phyloP scores from a whole-genome alignment of 2,113 vertebrate genomes.

The Copsychus sechellarum region DNA sequence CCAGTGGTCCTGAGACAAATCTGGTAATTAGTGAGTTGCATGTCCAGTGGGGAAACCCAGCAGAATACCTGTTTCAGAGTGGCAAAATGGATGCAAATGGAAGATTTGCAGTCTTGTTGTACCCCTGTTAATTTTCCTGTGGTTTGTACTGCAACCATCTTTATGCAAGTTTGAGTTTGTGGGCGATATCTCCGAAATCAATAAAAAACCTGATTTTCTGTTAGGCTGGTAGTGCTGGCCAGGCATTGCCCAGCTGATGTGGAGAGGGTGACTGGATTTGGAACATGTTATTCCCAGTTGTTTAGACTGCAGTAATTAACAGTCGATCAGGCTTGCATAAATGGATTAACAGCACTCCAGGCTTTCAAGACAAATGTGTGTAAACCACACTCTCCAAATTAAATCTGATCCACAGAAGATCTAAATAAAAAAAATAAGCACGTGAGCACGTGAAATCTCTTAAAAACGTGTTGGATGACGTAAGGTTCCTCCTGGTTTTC shows the following conservation, averaged over 20 bases:
- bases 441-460: neutral
- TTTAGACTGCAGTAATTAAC: neutral
- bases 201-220: neutral
- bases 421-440: neutral
- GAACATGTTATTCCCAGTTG: neutral
- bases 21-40: slow-evolving; percentile 20
- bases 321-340: neutral
- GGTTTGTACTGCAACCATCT: neutral
- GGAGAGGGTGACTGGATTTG: neutral
- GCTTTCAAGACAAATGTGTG: neutral
- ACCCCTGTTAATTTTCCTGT: neutral
- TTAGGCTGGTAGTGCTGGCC: neutral
- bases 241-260: neutral
- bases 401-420: neutral
- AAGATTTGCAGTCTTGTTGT: neutral
- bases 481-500: neutral
- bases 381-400: neutral
- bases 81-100: neutral
- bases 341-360: neutral
- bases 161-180: neutral
- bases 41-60: slow-evolving; percentile 14
- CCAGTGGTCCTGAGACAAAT: slow-evolving; percentile 49
- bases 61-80: slow-evolving; percentile 3
- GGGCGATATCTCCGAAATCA: neutral
- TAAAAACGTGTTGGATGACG: rapidly evolving